Base-by-base conservation (phyloP, 1,140 invertebrate genomes). In the Dermatophagoides farinae region DNA sequence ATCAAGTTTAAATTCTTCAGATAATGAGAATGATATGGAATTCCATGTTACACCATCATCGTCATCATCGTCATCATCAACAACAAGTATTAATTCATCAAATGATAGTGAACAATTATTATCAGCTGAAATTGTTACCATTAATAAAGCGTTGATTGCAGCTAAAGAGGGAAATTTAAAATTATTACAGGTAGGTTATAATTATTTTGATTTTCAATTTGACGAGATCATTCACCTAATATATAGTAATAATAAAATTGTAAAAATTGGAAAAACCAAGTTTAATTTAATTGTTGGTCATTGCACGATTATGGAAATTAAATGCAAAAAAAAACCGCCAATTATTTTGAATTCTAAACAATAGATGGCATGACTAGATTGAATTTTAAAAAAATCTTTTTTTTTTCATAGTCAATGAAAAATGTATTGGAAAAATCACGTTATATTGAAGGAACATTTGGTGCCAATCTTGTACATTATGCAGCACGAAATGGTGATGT, bases 391-490 rank as follows among this genome's bases (percentile, higher is more conserved):
- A 31, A 31, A 31, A 31, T 31, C 8, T 4, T 4, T 31, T 31
- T 31, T 31, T 31, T 31, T 31, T 8, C 31, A 31, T 1, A 63
- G 67, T 64, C 38, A 62, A 64, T 60, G 64, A 25, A 62, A 40
- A 43, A 31, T 18, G 38, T 62, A 25, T 38, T 62, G 1, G 66
- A 63, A 63, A 64, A 63, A 57, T 63, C 62, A 40, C 58, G 61
- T 22, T 39, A 57, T 0, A 31, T 68, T 11, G 57, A 57, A n/a
- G 74, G 73, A 49, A 62, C 67, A 8, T 66, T 68, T 31, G 72
- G 72, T 1, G 72, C 74, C 1, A 70, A 66, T 39, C 70, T 71
- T 61, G 63, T 74, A 39, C 74, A 75, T 63, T 74, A 74, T 63
- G 74, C 72, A 0, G 73, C 72, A 12, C 67, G 74, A 16, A 70